Percentiles rank a stretch among this genome's conserved stretches.
Evolutionary conservation across 2,888 invertebrate species (phyloP).

Genomic region (Drosophila percnosoma): DNA sequence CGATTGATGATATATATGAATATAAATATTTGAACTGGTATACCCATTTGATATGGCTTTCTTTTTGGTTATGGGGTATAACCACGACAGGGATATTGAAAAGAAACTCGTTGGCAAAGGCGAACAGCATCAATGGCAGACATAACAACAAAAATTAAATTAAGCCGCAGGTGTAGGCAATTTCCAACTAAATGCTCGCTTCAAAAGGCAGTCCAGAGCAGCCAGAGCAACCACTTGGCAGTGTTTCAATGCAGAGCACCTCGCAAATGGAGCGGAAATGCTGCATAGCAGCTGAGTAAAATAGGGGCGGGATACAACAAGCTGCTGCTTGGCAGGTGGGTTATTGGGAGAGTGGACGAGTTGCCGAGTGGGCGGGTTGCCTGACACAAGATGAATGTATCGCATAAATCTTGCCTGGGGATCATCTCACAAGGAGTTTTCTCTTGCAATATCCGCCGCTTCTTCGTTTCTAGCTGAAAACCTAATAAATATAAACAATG

Average conservation of each 20-base stretch:
- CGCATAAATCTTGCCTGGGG: slow-evolving; percentile 69
- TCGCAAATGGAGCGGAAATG: slow-evolving; percentile 78
- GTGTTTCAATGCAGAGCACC: slow-evolving; percentile 66
- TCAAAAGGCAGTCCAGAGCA: slow-evolving; percentile 48
- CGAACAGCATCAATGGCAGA: slow-evolving; percentile 44
- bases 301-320: not conserved
- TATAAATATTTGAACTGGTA: not conserved
- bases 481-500: slow-evolving; percentile 73
- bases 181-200: slow-evolving; percentile 74
- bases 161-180: slow-evolving; percentile 80
- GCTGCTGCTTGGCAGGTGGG: slow-evolving; percentile 4
- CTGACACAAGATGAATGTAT: slow-evolving; percentile 70
- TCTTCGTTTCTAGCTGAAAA: slow-evolving; percentile 38
- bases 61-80: not conserved
- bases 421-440: slow-evolving; percentile 65
- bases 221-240: slow-evolving; percentile 47
- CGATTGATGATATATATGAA: not conserved
- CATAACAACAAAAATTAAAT: slow-evolving; percentile 72
- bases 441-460: slow-evolving; percentile 67
- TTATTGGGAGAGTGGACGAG: slow-evolving; percentile 10
- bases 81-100: slow-evolving; percentile 20
- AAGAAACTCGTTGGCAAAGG: slow-evolving; percentile 30
- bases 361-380: slow-evolving; percentile 14
- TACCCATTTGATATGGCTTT: not conserved
- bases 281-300: slow-evolving; percentile 33